A percentile compares a stretch with the other conserved stretches of the same genome.
Conservation (phyloP, 2,888 invertebrate species). For the Gasteruption jaculator region DNA sequence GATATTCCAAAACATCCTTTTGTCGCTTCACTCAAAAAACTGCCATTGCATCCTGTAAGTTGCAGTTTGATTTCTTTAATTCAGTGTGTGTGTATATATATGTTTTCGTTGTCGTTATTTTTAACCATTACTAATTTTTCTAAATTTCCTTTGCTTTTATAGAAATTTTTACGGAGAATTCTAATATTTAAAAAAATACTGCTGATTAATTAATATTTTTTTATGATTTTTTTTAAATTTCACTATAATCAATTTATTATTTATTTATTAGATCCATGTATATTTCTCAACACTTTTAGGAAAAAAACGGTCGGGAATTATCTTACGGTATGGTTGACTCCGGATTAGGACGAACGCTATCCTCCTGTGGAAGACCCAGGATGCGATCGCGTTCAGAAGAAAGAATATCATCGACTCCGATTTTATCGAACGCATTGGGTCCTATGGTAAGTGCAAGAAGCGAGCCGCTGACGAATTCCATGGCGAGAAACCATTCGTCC, state of each 20-base stretch:
- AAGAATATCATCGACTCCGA: conserved; percentile 31
- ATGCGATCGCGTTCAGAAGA: conserved; percentile 45
- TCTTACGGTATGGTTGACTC: conserved; percentile 41
- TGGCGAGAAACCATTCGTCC: conserved; percentile 19
- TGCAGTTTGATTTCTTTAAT: no score
- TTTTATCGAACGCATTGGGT: conserved; percentile 27
- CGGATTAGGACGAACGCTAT: conserved; percentile 45
- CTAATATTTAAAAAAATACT: no score
- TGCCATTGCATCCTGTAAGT: conserved; percentile 37
- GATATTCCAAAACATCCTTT: conserved; percentile 79
- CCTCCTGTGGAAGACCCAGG: conserved; percentile 39
- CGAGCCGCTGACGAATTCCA: conserved; percentile 36
- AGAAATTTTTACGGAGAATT: no score
- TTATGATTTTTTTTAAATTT: no score
- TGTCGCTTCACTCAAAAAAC: conserved; percentile 45
- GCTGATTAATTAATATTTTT: no score
- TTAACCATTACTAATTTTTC: no score
- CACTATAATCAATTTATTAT: no score
- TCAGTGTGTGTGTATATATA: no score
- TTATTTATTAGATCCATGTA: no score
- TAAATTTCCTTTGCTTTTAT: no score
- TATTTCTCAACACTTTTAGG: no score
- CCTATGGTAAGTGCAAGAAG: conserved; percentile 41
- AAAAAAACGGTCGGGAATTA: conserved; percentile 28
- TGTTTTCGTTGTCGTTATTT: no score